Percentiles rank a stretch among this genome's conserved stretches.
These are phyloP conservation scores for Eupithecia inturbata DNA, from an alignment of 2,888 invertebrate genomes.

Conservation along the genomic window DNA sequence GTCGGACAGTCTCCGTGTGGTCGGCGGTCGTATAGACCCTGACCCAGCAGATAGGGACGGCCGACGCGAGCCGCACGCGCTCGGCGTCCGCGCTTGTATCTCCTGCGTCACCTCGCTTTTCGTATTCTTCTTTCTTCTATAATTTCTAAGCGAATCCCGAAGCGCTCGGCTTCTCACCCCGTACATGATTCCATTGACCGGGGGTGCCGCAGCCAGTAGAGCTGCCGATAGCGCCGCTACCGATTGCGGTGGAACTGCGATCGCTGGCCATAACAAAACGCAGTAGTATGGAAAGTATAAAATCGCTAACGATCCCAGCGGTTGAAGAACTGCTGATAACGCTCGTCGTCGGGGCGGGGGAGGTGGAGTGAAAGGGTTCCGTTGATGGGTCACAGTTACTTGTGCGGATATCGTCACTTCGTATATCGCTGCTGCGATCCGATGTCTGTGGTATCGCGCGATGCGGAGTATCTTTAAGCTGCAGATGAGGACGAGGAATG, in stretches of 20 bases:
- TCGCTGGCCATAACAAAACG: conserved; percentile 87
- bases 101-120: conserved; percentile 92
- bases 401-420: conserved; percentile 93
- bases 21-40: conserved; percentile 74
- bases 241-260: conserved; percentile 66
- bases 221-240: conserved; percentile 86
- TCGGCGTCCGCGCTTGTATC: conserved; percentile 91
- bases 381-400: conserved; percentile 92
- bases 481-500: conserved; percentile 87
- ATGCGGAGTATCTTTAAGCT: conserved; percentile 88
- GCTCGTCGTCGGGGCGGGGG: conserved; percentile 87
- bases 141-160: conserved; percentile 89
- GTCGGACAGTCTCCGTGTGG: conserved; percentile 74
- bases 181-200: conserved; percentile 90
- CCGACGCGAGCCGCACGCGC: conserved; percentile 89
- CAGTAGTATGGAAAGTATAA: conserved; percentile 91
- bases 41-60: conserved; percentile 87
- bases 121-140: conserved; percentile 90
- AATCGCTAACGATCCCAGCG: conserved; percentile 88
- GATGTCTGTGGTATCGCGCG: conserved; percentile 90
- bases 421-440: conserved; percentile 93
- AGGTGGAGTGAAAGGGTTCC: conserved; percentile 90
- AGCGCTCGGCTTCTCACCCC: conserved; percentile 90
- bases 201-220: conserved; percentile 88
- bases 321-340: conserved; percentile 87